These are phyloP conservation scores for Panagrolaimus sp. DNA, from an alignment of 1,140 invertebrate genomes.

Conservation along the genomic window DNA sequence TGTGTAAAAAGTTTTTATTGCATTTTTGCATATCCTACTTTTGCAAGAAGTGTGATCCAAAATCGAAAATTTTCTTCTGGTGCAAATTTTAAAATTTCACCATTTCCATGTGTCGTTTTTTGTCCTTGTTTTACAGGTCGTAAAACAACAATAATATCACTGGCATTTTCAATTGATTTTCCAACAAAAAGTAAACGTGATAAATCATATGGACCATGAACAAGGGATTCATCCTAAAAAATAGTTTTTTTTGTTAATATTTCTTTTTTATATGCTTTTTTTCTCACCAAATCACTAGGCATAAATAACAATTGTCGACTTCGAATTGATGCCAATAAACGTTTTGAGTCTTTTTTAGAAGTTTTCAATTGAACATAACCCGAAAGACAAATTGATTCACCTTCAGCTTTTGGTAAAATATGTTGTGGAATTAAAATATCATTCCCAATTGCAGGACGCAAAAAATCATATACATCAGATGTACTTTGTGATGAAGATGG, in stretches of 20 bases:
- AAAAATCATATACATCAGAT: slow-evolving; percentile 15
- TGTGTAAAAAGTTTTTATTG: too few relatives aligned
- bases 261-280: slow-evolving; percentile 26
- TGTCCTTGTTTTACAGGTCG: slow-evolving; percentile 19
- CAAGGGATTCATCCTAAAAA: slow-evolving; percentile 30
- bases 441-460: background rate
- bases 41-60: slow-evolving; percentile 35
- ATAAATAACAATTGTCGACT: slow-evolving; percentile 5
- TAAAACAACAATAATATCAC: slow-evolving; percentile 28
- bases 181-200: slow-evolving; percentile 26
- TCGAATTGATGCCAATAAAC: slow-evolving; percentile 4
- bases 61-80: slow-evolving; percentile 37
- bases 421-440: background rate
- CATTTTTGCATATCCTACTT: slow-evolving; percentile 19
- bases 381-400: slow-evolving; percentile 41
- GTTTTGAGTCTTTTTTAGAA: slow-evolving; percentile 26
- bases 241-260: slow-evolving; percentile 28
- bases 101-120: slow-evolving; percentile 2
- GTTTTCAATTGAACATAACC: slow-evolving; percentile 35
- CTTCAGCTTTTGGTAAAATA: slow-evolving; percentile 10
- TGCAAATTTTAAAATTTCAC: slow-evolving; percentile 22
- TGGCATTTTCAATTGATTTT: slow-evolving; percentile 15
- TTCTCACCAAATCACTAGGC: slow-evolving; percentile 12
- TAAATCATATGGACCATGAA: slow-evolving; percentile 38
- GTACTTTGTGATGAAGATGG: background rate